A percentile compares a stretch with the other conserved stretches of the same genome.
Conservation (phyloP, 2,888 invertebrate species). For the Dinocampus coccinellae region DNA sequence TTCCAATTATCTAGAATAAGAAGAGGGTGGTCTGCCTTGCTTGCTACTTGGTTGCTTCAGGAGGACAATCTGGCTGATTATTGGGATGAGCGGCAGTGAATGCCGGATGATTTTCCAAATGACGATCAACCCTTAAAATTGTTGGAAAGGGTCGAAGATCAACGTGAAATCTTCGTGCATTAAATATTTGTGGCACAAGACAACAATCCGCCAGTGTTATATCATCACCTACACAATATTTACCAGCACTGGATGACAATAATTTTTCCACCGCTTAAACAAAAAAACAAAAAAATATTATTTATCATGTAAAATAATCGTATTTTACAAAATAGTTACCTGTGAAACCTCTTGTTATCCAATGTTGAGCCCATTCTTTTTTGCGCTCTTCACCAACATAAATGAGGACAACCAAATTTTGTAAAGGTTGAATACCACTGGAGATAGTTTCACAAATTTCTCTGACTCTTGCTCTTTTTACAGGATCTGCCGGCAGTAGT, state of each 20-base stretch:
- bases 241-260: slow-evolving; percentile 85
- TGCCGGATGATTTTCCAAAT: slow-evolving; percentile 88
- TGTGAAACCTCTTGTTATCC: slow-evolving; percentile 89
- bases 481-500: slow-evolving; percentile 89
- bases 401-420: slow-evolving; percentile 90
- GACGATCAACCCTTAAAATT: slow-evolving; percentile 87
- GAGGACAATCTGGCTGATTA: slow-evolving; percentile 95
- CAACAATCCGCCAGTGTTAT: slow-evolving; percentile 96
- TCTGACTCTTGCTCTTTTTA: slow-evolving; percentile 90
- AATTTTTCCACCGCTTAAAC: slow-evolving; percentile 86
- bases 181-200: slow-evolving; percentile 94
- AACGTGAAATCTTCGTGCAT: slow-evolving; percentile 95
- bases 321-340: slow-evolving; percentile 64
- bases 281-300: slow-evolving; percentile 14
- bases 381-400: slow-evolving; percentile 90
- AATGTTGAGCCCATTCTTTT: slow-evolving; percentile 93
- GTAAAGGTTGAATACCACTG: slow-evolving; percentile 95
- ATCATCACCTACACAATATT: slow-evolving; percentile 94
- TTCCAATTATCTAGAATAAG: slow-evolving; percentile 61
- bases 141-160: slow-evolving; percentile 91
- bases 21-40: slow-evolving; percentile 69
- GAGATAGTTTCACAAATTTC: slow-evolving; percentile 94
- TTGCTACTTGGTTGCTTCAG: slow-evolving; percentile 83
- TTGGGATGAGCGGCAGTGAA: slow-evolving; percentile 93
- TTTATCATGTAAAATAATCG: neutral